phyloP scores from a whole-genome alignment of 2,113 vertebrate species.

The Prunella himalayana region DNA sequence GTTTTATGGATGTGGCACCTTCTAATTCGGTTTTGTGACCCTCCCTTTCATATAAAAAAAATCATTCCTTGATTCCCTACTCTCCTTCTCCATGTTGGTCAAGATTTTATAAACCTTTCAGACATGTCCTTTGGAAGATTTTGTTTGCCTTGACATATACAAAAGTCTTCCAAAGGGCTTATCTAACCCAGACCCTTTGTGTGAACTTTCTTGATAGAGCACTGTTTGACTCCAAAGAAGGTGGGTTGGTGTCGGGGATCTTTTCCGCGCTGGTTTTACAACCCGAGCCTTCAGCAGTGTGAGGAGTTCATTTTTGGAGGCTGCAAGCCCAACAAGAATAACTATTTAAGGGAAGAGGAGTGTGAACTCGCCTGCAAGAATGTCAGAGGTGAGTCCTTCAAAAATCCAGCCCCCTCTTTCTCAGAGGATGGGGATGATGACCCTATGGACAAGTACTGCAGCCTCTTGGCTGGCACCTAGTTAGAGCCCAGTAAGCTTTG shows the following conservation, averaged over 20 bases:
- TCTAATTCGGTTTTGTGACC: neutral
- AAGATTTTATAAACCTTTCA: neutral
- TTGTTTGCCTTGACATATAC: neutral
- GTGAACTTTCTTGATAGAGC: slow-evolving; percentile 71
- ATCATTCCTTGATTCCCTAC: neutral
- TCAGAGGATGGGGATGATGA: neutral
- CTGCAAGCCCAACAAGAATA: slow-evolving; percentile 89
- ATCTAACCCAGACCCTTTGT: neutral
- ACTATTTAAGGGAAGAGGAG: slow-evolving; percentile 83
- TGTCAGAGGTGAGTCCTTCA: slow-evolving; percentile 59
- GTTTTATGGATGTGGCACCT: neutral
- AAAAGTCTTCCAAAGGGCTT: neutral
- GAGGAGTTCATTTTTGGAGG: slow-evolving; percentile 86
- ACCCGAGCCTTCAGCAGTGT: slow-evolving; percentile 75
- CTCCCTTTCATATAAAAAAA: neutral
- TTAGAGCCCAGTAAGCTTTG: neutral
- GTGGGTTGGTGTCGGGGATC: slow-evolving; percentile 86
- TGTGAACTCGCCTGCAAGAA: slow-evolving; percentile 81
- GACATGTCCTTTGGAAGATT: neutral
- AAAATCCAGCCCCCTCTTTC: neutral
- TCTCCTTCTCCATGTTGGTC: neutral
- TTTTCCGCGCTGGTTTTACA: slow-evolving; percentile 91
- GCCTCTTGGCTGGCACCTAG: neutral
- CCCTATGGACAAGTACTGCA: neutral
- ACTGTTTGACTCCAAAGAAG: slow-evolving; percentile 86